A percentile compares a stretch with the other conserved stretches of the same genome.
Conservation (phyloP, 1,140 invertebrate species). For the Pseudoatta argentina region DNA sequence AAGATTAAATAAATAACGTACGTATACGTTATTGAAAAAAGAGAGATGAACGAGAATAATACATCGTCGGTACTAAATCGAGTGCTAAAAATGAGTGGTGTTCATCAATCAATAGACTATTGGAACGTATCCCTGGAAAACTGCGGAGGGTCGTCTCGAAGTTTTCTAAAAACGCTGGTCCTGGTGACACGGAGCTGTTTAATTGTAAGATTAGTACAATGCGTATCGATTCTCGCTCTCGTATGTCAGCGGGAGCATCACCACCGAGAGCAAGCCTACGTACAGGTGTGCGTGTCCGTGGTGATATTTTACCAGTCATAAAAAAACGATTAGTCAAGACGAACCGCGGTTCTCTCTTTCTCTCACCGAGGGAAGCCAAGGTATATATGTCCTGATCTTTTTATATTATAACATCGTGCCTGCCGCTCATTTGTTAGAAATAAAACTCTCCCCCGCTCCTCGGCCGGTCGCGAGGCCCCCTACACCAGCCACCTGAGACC, state of each 20-base stretch:
- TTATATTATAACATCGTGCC: slow-evolving; percentile 72
- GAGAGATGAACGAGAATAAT: neutral
- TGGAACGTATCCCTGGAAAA: too few species aligned
- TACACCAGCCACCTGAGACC: slow-evolving; percentile 52
- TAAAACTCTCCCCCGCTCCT: slow-evolving; percentile 64
- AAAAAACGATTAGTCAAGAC: slow-evolving; percentile 76
- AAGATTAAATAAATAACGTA: neutral
- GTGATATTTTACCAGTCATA: slow-evolving; percentile 73
- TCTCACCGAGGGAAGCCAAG: neutral
- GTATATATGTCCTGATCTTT: slow-evolving; percentile 63
- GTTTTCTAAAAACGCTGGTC: neutral
- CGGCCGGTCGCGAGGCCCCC: neutral
- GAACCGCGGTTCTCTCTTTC: neutral
- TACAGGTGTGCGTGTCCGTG: slow-evolving; percentile 48
- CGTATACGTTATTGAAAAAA: neutral
- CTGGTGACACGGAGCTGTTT: neutral
- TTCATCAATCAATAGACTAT: too few species aligned
- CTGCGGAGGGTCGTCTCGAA: too few species aligned
- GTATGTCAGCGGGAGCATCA: neutral
- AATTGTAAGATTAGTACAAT: neutral
- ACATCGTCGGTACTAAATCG: neutral
- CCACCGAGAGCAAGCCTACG: neutral
- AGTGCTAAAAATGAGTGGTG: neutral
- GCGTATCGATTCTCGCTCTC: neutral
- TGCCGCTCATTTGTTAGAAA: slow-evolving; percentile 74